Base-by-base conservation (phyloP, 2,113 vertebrate species). In the Pogona vitticeps region DNA sequence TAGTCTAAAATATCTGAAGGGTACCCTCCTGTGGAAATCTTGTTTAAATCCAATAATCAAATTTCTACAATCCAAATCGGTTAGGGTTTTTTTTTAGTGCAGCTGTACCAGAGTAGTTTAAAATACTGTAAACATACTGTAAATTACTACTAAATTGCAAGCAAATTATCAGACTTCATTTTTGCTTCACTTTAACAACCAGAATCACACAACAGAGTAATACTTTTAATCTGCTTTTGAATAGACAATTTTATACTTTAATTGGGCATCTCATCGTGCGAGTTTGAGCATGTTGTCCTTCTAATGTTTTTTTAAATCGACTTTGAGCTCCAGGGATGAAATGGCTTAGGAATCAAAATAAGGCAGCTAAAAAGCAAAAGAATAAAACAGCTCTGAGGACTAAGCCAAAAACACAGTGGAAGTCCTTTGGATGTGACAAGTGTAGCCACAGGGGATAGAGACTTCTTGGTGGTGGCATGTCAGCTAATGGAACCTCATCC, bases 181-280 rank as follows among this genome's bases (percentile, higher is more conserved):
- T 75, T 15, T 10, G 58, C 56, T 75, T 28, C 36, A 31, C 42
- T 61, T 14, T 20, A 84, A 73, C 56, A 84, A 26, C 26, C 26
- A 46, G 58, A 14, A 36, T 40, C 61, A 61, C 31, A 61, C 28
- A 84, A 84, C 26, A 21, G 71, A 40, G n/a, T n/a, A 18, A 76
- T 84, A 20, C 42, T 46, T 61, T 65, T 84, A 84, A 84, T 76
- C 28, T 63, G 58, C 36, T 84, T 77, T 67, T 52, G 75, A 77
- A 76, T 23, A 65, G 59, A 76, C 52, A 76, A 85, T 67, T 85
- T 85, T 85, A 76, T 67, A 67, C 61, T 85, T 77, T 77, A 85
- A 85, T 76, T 85, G 63, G n/a, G 31, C 73, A 85, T 67, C 26
- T 84, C 63, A 63, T 46, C 63, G 61, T 84, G 71, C 83, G 65